phyloP scores from a whole-genome alignment of 37 sponge, comb jelly and placozoan genomes.

The Hexactinellida sp. region DNA sequence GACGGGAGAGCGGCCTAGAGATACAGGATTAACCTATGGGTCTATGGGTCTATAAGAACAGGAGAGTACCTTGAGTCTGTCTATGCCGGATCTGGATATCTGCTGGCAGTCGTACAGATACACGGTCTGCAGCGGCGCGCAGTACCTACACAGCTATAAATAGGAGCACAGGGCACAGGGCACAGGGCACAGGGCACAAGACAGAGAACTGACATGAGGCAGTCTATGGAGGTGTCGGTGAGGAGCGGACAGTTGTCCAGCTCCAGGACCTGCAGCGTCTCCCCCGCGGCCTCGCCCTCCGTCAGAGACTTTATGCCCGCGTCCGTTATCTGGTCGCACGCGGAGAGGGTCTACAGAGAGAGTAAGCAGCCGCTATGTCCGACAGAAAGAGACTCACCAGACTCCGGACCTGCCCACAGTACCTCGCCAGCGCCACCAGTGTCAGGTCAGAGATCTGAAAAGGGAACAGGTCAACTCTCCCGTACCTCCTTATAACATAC shows the following conservation, averaged over 20 bases:
- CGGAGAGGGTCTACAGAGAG: conserved; percentile 52
- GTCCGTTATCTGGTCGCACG: conserved; percentile 90
- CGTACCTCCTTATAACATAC: no score
- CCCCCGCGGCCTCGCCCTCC: conserved; percentile 39
- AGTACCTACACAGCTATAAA: conserved; percentile 31
- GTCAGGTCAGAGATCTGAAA: conserved; percentile 72
- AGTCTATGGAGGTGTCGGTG: conserved; percentile 68
- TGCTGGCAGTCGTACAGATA: conserved; percentile 84
- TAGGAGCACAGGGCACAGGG: no score
- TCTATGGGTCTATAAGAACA: not conserved
- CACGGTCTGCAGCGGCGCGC: conserved; percentile 39
- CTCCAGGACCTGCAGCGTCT: conserved; percentile 61
- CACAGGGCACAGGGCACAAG: no score
- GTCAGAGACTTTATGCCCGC: conserved; percentile 52
- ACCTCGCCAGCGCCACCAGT: conserved; percentile 39
- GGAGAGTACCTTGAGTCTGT: conserved; percentile 58
- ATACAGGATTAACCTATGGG: not conserved
- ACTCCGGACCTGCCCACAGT: conserved; percentile 62
- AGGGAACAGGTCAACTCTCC: no score
- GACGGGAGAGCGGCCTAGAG: conserved; percentile 35
- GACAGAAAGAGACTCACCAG: conserved; percentile 45
- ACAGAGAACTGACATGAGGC: conserved; percentile 52
- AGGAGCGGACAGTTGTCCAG: conserved; percentile 94
- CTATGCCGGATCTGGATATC: conserved; percentile 59
- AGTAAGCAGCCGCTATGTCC: not conserved